A percentile compares a stretch with the other conserved stretches of the same genome.
phyloP scores from a whole-genome alignment of 2,113 vertebrate genomes.

The Terrapene triunguis region DNA sequence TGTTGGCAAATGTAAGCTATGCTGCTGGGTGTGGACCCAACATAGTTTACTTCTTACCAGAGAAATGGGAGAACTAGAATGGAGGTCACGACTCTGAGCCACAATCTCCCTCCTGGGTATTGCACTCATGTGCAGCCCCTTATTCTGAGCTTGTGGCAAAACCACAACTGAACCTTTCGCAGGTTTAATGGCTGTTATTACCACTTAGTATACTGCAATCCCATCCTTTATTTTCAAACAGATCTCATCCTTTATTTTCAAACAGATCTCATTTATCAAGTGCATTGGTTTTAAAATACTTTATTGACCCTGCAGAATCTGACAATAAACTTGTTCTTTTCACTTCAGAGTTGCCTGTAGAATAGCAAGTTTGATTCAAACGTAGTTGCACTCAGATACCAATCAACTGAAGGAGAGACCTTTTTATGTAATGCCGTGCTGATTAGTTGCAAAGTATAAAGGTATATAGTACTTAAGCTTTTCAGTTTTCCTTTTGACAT shows the following conservation, averaged over 20 bases:
- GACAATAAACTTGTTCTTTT: constrained; percentile 29
- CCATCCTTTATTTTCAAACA: neutral
- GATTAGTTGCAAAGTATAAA: neutral
- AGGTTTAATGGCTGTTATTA: neutral
- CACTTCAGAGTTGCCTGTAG: neutral
- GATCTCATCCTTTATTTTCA: constrained; percentile 2
- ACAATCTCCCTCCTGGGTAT: neutral
- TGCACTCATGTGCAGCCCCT: neutral
- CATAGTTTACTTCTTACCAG: neutral
- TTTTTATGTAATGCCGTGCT: neutral
- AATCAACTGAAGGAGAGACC: neutral
- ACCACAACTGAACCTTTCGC: neutral
- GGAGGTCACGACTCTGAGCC: neutral
- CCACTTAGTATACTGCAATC: neutral
- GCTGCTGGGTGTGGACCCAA: neutral
- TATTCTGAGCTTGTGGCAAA: neutral
- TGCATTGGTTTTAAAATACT: neutral
- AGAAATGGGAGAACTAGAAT: neutral
- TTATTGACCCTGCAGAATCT: constrained; percentile 16
- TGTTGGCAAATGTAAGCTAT: fast-evolving
- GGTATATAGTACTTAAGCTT: neutral
- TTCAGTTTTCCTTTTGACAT: neutral
- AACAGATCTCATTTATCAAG: neutral
- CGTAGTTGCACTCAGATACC: neutral
- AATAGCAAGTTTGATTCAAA: neutral